A percentile compares a stretch with the other conserved stretches of the same genome.
These are phyloP conservation scores for Cephonodes hylas DNA, from an alignment of 2,888 invertebrate species.

Conservation along the genomic window DNA sequence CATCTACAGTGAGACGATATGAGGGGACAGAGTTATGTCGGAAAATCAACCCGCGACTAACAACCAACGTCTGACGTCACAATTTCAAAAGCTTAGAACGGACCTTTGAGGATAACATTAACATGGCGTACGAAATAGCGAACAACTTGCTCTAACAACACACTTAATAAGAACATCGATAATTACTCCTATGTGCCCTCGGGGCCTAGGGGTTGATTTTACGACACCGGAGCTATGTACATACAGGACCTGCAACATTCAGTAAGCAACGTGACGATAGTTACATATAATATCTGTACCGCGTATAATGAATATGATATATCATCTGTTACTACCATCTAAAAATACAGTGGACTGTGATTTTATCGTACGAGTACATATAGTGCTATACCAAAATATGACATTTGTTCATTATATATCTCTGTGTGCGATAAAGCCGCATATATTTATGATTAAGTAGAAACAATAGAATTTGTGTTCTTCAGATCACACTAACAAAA, in stretches of 20 bases:
- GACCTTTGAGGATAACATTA: constrained; percentile 2
- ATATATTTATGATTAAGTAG: constrained; percentile 27
- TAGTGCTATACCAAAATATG: constrained; percentile 73
- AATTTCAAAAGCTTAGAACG: background rate
- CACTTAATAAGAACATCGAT: constrained; percentile 6
- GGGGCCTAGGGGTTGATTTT: constrained; percentile 1
- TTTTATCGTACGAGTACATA: constrained; percentile 27
- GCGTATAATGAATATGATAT: background rate
- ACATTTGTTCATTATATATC: constrained; percentile 54
- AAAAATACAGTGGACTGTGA: constrained; percentile 75
- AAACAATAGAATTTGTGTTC: constrained; percentile 27
- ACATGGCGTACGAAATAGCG: constrained; percentile 1
- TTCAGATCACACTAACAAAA: constrained; percentile 81
- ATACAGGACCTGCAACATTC: background rate
- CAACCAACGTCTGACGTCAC: constrained; percentile 5
- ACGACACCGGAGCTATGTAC: background rate
- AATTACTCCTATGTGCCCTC: background rate
- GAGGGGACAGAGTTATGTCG: constrained; percentile 35
- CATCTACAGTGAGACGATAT: constrained; percentile 89
- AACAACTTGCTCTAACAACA: background rate
- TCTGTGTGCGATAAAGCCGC: constrained; percentile 65
- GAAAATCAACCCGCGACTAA: constrained; percentile 16
- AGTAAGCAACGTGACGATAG: background rate
- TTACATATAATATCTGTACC: background rate
- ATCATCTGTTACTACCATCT: constrained; percentile 43